Conservation (phyloP, 2,113 vertebrate genomes). For the Geococcyx californianus region DNA sequence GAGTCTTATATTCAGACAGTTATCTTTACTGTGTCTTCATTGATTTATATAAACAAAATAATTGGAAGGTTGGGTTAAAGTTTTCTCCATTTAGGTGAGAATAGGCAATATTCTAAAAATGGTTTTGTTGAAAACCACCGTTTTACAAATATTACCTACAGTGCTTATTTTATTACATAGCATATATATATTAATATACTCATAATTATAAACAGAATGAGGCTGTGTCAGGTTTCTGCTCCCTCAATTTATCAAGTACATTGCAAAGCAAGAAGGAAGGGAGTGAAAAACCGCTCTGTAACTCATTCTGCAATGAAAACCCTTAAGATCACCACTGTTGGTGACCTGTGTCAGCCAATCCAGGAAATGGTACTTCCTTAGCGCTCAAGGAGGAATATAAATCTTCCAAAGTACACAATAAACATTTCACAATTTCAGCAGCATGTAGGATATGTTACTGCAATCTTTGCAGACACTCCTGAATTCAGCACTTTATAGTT, state of each 20-base stretch:
- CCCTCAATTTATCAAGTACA: neutral
- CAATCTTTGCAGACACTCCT: neutral
- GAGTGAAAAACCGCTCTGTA: neutral
- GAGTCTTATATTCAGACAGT: neutral
- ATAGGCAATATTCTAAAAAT: neutral
- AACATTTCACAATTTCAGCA: neutral
- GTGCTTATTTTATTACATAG: neutral
- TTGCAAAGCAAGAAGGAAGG: neutral
- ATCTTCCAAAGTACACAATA: neutral
- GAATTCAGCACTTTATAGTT: neutral
- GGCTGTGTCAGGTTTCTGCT: neutral
- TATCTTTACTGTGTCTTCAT: neutral
- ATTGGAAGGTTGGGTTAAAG: neutral
- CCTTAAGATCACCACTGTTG: neutral
- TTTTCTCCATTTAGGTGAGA: neutral
- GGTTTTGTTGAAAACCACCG: neutral
- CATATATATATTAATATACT: neutral
- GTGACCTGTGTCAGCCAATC: neutral
- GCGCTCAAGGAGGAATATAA: neutral
- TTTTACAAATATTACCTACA: neutral
- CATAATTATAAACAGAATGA: neutral
- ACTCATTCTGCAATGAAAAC: neutral
- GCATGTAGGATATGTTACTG: neutral
- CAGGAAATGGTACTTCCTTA: neutral
- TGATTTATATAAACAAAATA: neutral